Percentiles rank a stretch among this genome's conserved stretches.
Conservation (phyloP, 2,888 invertebrate genomes). For the Napeogenes inachia region DNA sequence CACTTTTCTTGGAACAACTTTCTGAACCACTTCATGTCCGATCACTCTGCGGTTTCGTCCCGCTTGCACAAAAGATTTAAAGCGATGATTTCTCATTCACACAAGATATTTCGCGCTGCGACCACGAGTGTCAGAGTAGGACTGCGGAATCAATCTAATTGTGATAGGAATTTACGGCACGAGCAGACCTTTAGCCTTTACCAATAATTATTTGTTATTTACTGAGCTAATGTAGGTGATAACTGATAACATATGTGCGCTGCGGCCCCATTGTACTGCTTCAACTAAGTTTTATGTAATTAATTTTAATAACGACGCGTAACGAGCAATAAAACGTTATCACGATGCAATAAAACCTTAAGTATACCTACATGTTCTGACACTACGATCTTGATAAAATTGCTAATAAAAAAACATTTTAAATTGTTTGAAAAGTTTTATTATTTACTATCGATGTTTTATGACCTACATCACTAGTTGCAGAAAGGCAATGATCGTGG, state of each 20-base stretch:
- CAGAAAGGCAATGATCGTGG: constrained; percentile 16
- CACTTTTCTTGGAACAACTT: constrained; percentile 77
- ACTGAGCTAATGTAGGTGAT: constrained; percentile 59
- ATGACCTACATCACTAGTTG: constrained; percentile 18
- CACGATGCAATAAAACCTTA: constrained; percentile 33
- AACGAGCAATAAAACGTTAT: constrained; percentile 38
- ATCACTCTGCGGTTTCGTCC: constrained; percentile 79
- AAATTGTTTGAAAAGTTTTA: constrained; percentile 19
- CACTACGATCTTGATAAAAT: constrained; percentile 16
- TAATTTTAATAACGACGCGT: constrained; percentile 53
- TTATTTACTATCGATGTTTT: constrained; percentile 13
- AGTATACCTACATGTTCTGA: constrained; percentile 6
- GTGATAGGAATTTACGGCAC: constrained; percentile 54
- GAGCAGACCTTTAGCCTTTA: constrained; percentile 71
- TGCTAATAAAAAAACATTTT: constrained; percentile 8
- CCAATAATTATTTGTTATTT: constrained; percentile 62
- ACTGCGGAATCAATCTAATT: constrained; percentile 42
- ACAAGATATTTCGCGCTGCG: constrained; percentile 36
- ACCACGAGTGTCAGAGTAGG: constrained; percentile 40
- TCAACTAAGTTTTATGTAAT: constrained; percentile 46
- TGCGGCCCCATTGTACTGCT: constrained; percentile 58
- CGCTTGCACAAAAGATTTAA: constrained; percentile 79
- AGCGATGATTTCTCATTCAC: constrained; percentile 79
- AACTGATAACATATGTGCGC: constrained; percentile 60
- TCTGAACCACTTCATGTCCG: constrained; percentile 81